These are phyloP conservation scores for Hiodon tergisus DNA, from an alignment of 2,113 vertebrate species.

Conservation along the genomic window DNA sequence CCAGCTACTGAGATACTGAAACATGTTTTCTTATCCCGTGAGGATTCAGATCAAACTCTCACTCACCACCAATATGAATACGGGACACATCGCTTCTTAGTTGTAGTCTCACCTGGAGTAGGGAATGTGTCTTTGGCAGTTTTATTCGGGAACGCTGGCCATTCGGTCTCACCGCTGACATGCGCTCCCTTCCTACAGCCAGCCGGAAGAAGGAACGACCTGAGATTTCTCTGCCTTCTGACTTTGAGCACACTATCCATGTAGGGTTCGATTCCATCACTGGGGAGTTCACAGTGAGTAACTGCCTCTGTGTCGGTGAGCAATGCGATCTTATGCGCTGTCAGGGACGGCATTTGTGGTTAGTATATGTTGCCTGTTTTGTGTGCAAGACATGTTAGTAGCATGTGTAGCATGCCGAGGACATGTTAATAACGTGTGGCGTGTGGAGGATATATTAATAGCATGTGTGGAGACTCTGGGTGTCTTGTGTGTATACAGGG, in stretches of 20 bases:
- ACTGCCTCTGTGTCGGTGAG: not conserved
- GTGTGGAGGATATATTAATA: fast-evolving
- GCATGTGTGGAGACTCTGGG: not conserved
- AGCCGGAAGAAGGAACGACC: conserved; percentile 91
- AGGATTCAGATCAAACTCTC: not conserved
- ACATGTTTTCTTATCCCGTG: too few species aligned
- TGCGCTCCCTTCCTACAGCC: conserved; percentile 51
- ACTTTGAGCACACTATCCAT: conserved; percentile 95
- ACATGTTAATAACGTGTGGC: not conserved
- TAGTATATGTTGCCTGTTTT: not conserved
- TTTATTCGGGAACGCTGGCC: not conserved
- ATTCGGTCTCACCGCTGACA: not conserved
- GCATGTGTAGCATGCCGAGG: not conserved
- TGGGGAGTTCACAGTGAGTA: conserved; percentile 91
- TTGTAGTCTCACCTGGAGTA: too few species aligned
- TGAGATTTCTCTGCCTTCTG: conserved; percentile 90
- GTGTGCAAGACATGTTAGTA: not conserved
- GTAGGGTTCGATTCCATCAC: conserved; percentile 95
- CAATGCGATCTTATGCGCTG: not conserved
- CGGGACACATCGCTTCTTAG: not conserved
- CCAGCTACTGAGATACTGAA: too few species aligned
- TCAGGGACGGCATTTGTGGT: too few species aligned
- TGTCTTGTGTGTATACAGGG: conserved; percentile 61
- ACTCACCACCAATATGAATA: not conserved
- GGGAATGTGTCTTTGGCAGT: not conserved